Percentiles rank a stretch among this genome's conserved stretches.
Evolutionary conservation across 2,113 vertebrate species (phyloP).

Genomic region (Sapajus apella): DNA sequence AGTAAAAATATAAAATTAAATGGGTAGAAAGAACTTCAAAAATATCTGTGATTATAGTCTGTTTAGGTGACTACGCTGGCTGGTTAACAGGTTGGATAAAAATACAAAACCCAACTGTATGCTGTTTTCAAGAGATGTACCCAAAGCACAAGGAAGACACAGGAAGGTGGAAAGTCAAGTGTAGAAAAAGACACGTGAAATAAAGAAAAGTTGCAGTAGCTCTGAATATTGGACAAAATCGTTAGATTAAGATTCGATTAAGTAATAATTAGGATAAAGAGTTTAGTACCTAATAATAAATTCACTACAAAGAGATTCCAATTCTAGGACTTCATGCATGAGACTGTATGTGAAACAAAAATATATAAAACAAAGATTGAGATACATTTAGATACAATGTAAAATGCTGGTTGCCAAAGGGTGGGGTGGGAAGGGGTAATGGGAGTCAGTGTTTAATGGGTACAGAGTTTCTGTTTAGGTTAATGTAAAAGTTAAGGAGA

Average conservation of each 20-base stretch:
- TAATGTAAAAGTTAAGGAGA: too few species aligned
- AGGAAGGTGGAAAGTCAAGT: neutral
- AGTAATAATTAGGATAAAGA: neutral
- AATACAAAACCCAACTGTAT: neutral
- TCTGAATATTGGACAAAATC: neutral
- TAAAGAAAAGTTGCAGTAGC: neutral
- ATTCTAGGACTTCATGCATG: neutral
- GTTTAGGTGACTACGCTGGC: neutral
- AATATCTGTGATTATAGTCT: neutral
- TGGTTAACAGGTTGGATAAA: neutral
- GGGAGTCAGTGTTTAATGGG: too few species aligned
- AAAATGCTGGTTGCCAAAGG: too few species aligned
- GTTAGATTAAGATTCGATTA: neutral
- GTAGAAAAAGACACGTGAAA: neutral
- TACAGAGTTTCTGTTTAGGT: too few species aligned
- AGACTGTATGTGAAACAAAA: neutral
- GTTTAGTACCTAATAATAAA: neutral
- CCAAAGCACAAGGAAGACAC: neutral
- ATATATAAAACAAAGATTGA: neutral
- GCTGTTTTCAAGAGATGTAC: too few species aligned
- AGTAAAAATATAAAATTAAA: neutral
- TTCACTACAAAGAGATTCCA: neutral
- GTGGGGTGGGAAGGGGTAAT: too few species aligned
- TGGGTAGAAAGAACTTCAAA: neutral
- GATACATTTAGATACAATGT: too few species aligned